A percentile compares a stretch with the other conserved stretches of the same genome.
Conservation (phyloP, 2,113 vertebrate species). For the Oxygymnocypris stewartii region DNA sequence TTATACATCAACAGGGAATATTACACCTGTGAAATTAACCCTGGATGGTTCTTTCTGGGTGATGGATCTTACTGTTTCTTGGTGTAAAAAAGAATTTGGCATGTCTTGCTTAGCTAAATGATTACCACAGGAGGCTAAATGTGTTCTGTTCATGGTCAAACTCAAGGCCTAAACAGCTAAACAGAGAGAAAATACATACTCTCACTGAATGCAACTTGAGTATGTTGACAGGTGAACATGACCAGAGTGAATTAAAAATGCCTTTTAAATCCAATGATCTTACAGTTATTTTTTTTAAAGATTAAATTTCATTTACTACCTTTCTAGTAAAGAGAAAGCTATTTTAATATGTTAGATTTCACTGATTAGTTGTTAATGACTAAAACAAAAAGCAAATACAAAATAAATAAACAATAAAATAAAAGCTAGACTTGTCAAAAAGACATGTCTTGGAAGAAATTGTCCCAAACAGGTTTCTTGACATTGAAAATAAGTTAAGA, state of each 20-base stretch:
- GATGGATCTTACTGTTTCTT: background rate
- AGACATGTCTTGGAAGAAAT: background rate
- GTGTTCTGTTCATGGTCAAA: conserved; percentile 26
- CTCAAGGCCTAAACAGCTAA: background rate
- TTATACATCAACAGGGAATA: conserved; percentile 15
- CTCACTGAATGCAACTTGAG: background rate
- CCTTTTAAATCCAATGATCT: background rate
- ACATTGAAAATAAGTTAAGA: background rate
- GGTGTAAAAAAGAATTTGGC: background rate
- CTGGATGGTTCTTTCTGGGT: background rate
- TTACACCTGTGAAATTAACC: background rate
- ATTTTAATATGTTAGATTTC: too few species aligned
- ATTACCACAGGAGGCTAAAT: background rate
- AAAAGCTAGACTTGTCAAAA: background rate
- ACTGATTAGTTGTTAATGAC: background rate
- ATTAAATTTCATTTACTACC: background rate
- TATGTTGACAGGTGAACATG: conserved; percentile 22
- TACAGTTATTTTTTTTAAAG: background rate
- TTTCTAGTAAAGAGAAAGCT: background rate
- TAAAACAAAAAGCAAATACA: too few species aligned
- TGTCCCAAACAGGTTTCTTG: background rate
- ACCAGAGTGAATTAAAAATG: background rate
- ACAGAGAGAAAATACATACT: conserved; percentile 9
- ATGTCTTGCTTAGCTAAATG: background rate
- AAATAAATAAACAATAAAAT: too few species aligned